These are phyloP conservation scores for Drosophila heteroneura DNA, from an alignment of 2,888 invertebrate genomes.

Conservation along the genomic window DNA sequence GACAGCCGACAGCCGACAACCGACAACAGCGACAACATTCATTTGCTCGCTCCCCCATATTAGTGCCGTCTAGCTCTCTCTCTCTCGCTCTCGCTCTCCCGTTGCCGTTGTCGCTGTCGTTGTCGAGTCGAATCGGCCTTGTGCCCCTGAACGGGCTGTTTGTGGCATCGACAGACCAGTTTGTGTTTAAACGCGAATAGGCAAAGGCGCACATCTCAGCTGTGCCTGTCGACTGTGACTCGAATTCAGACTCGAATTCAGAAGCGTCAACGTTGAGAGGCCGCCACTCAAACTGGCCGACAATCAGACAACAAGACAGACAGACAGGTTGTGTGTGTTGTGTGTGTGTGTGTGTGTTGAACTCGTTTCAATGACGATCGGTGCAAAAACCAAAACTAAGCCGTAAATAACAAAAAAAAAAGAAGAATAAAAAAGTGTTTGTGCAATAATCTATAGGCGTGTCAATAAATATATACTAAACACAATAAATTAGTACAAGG, in stretches of 20 bases:
- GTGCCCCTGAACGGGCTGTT: constrained; percentile 42
- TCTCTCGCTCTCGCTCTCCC: constrained; percentile 30
- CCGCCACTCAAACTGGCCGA: constrained; percentile 7
- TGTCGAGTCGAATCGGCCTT: constrained; percentile 33
- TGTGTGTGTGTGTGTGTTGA: constrained; percentile 40
- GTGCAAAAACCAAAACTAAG: constrained; percentile 14
- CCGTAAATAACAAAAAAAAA: constrained; percentile 26
- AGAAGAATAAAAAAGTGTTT: background rate
- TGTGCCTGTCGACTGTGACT: constrained; percentile 35
- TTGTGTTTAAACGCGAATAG: constrained; percentile 85
- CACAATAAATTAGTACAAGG: constrained; percentile 2
- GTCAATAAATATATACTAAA: constrained; percentile 13
- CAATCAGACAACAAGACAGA: background rate
- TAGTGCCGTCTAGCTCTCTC: constrained; percentile 19
- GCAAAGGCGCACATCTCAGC: constrained; percentile 83
- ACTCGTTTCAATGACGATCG: constrained; percentile 67
- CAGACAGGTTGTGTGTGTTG: constrained; percentile 21
- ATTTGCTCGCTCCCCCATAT: constrained; percentile 39
- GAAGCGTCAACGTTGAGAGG: constrained; percentile 26
- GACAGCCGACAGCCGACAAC: constrained; percentile 17
- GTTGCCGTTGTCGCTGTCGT: constrained; percentile 12
- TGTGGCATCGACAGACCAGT: constrained; percentile 78
- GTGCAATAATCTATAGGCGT: constrained; percentile 32
- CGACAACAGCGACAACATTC: background rate
- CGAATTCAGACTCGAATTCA: constrained; percentile 36